These are phyloP conservation scores for Colinus virginianus DNA, from an alignment of 2,113 vertebrate species.

Conservation along the genomic window DNA sequence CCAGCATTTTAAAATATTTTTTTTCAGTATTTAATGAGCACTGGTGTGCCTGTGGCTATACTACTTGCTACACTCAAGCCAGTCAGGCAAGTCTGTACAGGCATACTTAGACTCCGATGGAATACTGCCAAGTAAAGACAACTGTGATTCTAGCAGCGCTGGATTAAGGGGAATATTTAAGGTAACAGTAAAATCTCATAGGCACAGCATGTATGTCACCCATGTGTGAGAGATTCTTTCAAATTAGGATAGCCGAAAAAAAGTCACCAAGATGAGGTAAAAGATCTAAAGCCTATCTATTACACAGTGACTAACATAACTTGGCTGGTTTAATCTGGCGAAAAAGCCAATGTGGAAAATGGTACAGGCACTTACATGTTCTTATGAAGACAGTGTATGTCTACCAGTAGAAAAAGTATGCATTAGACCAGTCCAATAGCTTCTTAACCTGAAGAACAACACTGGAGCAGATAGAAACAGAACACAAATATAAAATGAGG, in stretches of 20 bases:
- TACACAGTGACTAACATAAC: background rate
- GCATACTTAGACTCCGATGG: background rate
- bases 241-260: background rate
- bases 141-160: background rate
- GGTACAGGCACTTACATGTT: background rate
- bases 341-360: background rate
- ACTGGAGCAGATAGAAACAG: background rate
- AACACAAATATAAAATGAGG: background rate
- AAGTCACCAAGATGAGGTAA: background rate
- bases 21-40: constrained; percentile 33
- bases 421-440: background rate
- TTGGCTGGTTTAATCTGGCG: background rate
- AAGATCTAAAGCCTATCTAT: background rate
- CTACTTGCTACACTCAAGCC: background rate
- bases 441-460: background rate
- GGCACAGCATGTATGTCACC: background rate
- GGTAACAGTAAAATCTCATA: background rate
- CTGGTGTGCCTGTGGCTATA: background rate
- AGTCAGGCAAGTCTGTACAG: constrained; percentile 22
- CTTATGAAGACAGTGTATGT: background rate
- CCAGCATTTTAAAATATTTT: constrained; percentile 15
- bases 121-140: constrained; percentile 20
- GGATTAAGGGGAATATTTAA: constrained; percentile 29
- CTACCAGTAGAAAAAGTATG: background rate
- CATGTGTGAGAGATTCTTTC: background rate